Evolutionary conservation across 1,140 invertebrate genomes (phyloP).

Genomic region (Diachasmimorpha longicaudata): DNA sequence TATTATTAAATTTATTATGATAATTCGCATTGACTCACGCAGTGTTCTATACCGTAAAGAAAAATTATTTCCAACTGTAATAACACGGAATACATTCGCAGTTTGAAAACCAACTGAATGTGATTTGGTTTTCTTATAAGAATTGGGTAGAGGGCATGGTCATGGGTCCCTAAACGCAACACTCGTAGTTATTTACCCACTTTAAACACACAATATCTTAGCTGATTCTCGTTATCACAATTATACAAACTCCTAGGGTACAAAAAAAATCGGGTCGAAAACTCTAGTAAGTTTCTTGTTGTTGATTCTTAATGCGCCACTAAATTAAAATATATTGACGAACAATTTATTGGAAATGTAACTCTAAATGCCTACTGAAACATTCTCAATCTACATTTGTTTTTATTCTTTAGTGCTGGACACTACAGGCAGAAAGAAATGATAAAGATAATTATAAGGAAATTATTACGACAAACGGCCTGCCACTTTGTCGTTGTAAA

Average conservation of each 20-base stretch:
- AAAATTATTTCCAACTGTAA: neutral
- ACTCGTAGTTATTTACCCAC: neutral
- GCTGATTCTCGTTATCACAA: neutral
- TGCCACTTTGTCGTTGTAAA: neutral
- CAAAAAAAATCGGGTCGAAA: neutral
- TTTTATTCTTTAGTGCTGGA: neutral
- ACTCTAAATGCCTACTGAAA: neutral
- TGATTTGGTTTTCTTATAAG: neutral
- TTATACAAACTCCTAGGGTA: neutral
- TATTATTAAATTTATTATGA: neutral
- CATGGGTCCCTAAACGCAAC: neutral
- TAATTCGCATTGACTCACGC: neutral
- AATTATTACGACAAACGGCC: neutral
- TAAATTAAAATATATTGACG: neutral
- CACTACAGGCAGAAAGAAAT: neutral
- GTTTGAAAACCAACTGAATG: neutral
- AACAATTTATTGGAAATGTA: neutral
- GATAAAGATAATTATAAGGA: neutral
- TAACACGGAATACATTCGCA: neutral
- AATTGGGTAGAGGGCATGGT: neutral
- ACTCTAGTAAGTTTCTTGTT: neutral
- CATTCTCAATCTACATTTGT: neutral
- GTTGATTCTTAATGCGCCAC: neutral
- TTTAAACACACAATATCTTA: neutral
- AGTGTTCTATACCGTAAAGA: neutral